Evolutionary conservation across 2,888 invertebrate genomes (phyloP), one percentile per base, ranked within the genome.

Genomic region (Theretra japonica): DNA sequence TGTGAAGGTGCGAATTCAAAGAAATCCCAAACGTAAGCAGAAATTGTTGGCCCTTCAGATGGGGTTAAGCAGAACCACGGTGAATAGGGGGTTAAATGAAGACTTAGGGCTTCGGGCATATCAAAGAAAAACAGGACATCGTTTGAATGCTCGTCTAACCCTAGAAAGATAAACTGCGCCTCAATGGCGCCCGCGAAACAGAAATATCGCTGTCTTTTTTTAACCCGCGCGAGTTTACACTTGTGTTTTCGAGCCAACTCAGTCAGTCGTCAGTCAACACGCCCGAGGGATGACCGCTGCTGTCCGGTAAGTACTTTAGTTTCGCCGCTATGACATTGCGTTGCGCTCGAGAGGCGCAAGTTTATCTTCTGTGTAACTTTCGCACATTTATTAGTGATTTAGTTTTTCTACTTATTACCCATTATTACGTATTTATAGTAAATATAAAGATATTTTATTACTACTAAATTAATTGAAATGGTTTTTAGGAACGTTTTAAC

Each of bases 321-420:
- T 75, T 72, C 62, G 73, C 23, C 48, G 71, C 68, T 76, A 73
- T 69, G 68, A 70, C 71, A 70, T 53, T 56, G 41, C 70, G 68
- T 73, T 73, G 73, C 69, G 50, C 50, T 53, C 50, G 19, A 53
- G 73, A 73, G 71, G 72, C 73, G 74, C 70, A 71, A 58, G 68
- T 71, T 74, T 73, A 74, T 74, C 73, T 73, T 74, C 60, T 74
- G 71, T 73, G 72, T 72, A 73, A 73, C 65, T 73, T 73, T 73
- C 56, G 50, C 30, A 58, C 58, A 70, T 70, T 70, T 70, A n/a
- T 70, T 73, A 59, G 69, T 70, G 56, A 70, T 73, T 74, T 73
- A 48, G 59, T 70, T 72, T 69, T 72, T 70, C 41, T 70, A 60
- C 28, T 73, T 73, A 68, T 73, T 73, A 73, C 57, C 41, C 70